Percentiles rank a stretch among this genome's conserved stretches.
phyloP scores from a whole-genome alignment of 2,888 invertebrate genomes.

The Drymonia ruficornis region DNA sequence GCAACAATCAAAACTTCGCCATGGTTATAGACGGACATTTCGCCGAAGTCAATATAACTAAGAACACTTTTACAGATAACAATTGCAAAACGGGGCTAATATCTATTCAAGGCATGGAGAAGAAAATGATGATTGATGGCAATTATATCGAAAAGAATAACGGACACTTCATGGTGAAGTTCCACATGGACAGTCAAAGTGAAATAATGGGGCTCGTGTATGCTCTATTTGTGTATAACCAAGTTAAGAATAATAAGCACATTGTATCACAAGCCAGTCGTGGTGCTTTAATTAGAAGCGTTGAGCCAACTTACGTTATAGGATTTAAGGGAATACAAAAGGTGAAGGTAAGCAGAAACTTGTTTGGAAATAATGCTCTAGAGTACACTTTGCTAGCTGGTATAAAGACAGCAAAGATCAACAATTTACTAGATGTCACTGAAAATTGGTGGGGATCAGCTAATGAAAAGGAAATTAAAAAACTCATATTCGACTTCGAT shows the following conservation, averaged over 20 bases:
- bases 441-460: slow-evolving; percentile 99
- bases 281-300: slow-evolving; percentile 62
- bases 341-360: slow-evolving; percentile 94
- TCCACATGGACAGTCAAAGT: slow-evolving; percentile 95
- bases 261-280: slow-evolving; percentile 58
- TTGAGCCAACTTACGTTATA: slow-evolving; percentile 92
- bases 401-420: slow-evolving; percentile 93
- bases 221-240: slow-evolving; percentile 91
- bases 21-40: slow-evolving; percentile 97
- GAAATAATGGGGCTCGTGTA: slow-evolving; percentile 94
- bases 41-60: slow-evolving; percentile 93
- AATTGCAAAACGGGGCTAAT: slow-evolving; percentile 92
- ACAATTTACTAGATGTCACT: slow-evolving; percentile 93
- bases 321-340: slow-evolving; percentile 98
- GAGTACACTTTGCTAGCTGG: slow-evolving; percentile 97
- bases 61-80: slow-evolving; percentile 94
- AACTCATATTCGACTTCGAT: slow-evolving; percentile 98
- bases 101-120: slow-evolving; percentile 97
- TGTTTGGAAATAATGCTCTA: slow-evolving; percentile 92
- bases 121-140: slow-evolving; percentile 92
- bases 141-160: slow-evolving; percentile 92
- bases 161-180: slow-evolving; percentile 93
- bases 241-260: slow-evolving; percentile 89
- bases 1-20: slow-evolving; percentile 93
- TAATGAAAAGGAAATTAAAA: slow-evolving; percentile 89